Evolutionary conservation across 2,888 invertebrate species (phyloP).

Genomic region (Apamea sordens): DNA sequence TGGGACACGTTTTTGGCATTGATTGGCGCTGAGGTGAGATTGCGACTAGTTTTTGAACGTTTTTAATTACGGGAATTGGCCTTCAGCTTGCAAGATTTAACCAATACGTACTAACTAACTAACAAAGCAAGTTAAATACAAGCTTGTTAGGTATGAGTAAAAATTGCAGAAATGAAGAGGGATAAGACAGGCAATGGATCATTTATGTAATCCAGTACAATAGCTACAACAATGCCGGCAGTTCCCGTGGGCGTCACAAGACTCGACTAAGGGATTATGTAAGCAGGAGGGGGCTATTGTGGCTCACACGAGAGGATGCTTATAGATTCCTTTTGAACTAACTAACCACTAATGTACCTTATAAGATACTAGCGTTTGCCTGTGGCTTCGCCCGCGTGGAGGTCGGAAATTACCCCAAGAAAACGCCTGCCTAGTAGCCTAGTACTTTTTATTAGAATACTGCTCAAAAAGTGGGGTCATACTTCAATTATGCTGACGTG

Average conservation of each 20-base stretch:
- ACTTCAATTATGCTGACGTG: background rate
- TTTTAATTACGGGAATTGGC: too few species aligned
- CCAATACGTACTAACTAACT: background rate
- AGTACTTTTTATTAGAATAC: background rate
- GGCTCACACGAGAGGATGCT: constrained; percentile 17
- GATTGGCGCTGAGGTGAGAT: too few species aligned
- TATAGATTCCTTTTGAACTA: constrained; percentile 33
- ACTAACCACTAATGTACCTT: constrained; percentile 3
- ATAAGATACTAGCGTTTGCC: too few species aligned
- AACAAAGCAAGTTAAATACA: background rate
- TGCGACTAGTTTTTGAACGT: too few species aligned
- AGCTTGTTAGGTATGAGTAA: background rate
- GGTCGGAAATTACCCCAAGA: background rate
- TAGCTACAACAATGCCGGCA: constrained; percentile 25
- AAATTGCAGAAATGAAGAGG: background rate
- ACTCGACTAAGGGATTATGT: constrained; percentile 41
- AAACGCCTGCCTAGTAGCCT: background rate
- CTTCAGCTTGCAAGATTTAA: background rate
- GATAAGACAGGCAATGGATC: constrained; percentile 25
- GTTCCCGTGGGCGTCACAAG: constrained; percentile 27
- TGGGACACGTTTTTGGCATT: too few species aligned
- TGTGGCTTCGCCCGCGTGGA: background rate
- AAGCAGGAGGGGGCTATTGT: constrained; percentile 34
- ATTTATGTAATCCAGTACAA: constrained; percentile 38
- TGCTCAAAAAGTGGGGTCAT: background rate